Evolutionary conservation across 2,113 vertebrate genomes (phyloP).

Genomic region (Ariopsis seemanni): DNA sequence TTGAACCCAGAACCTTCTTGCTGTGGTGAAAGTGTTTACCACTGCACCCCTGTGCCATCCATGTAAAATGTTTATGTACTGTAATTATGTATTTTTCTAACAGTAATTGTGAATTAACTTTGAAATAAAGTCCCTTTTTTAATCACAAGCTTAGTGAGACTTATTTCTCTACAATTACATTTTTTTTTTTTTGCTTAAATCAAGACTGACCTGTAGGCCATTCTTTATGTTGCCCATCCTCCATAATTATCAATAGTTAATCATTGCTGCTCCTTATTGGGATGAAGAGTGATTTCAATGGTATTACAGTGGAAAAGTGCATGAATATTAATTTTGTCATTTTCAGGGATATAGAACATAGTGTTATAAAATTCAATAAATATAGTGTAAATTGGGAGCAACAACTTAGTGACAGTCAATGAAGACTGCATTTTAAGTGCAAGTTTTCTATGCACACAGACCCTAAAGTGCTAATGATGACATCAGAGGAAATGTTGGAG

Average conservation of each 20-base stretch:
- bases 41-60: neutral
- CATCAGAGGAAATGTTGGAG: slow-evolving; percentile 50
- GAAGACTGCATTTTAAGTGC: neutral
- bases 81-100: neutral
- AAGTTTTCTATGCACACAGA: neutral
- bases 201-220: neutral
- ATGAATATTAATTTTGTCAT: neutral
- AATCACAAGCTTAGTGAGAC: neutral
- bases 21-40: too few relatives aligned
- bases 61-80: neutral
- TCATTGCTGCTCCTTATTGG: neutral
- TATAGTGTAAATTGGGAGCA: neutral
- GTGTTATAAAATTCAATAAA: neutral
- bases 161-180: neutral
- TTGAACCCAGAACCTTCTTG: too few relatives aligned
- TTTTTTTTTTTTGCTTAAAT: neutral
- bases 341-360: neutral
- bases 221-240: neutral
- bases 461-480: slow-evolving; percentile 19
- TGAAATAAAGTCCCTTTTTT: neutral
- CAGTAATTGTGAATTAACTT: neutral
- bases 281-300: neutral
- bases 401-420: neutral
- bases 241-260: neutral
- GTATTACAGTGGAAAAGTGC: neutral